Evolutionary conservation across 2,797 vertebrate genomes (phyloP).

Genomic region (Chaunax sp.): DNA sequence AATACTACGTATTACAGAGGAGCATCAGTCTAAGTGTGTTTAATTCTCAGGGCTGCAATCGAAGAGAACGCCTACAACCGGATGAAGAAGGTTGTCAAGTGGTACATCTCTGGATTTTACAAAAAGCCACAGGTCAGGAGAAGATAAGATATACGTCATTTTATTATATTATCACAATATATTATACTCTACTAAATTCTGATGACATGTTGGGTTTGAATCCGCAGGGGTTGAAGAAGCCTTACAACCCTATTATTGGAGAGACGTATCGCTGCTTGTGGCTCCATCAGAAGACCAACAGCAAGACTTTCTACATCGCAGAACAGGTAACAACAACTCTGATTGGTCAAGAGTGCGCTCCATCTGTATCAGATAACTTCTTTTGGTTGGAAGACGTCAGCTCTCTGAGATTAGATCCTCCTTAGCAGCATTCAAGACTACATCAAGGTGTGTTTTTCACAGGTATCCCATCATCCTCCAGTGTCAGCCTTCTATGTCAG

Average conservation of each 20-base stretch:
- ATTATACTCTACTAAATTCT: too few species aligned
- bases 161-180: too few species aligned
- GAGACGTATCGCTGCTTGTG: slow-evolving; percentile 97
- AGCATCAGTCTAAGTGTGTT: neutral
- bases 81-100: slow-evolving; percentile 98
- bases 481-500: slow-evolving; percentile 98
- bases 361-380: neutral
- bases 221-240: slow-evolving; percentile 95
- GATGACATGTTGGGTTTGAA: neutral
- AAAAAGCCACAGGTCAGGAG: slow-evolving; percentile 95
- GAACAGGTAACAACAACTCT: slow-evolving; percentile 88
- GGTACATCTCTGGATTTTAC: slow-evolving; percentile 99
- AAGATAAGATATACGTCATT: fast-evolving
- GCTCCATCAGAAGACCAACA: slow-evolving; percentile 95
- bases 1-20: too few species aligned
- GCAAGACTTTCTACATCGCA: slow-evolving; percentile 98
- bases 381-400: neutral
- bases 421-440: neutral
- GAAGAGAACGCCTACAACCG: slow-evolving; percentile 97
- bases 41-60: slow-evolving; percentile 87
- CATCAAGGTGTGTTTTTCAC: slow-evolving; percentile 17
- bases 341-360: neutral
- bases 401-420: too few species aligned
- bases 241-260: slow-evolving; percentile 98
- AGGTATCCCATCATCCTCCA: slow-evolving; percentile 99